These are phyloP conservation scores for Flabesymbios commensalis DNA, from an alignment of 2,888 invertebrate genomes.

Conservation along the genomic window DNA sequence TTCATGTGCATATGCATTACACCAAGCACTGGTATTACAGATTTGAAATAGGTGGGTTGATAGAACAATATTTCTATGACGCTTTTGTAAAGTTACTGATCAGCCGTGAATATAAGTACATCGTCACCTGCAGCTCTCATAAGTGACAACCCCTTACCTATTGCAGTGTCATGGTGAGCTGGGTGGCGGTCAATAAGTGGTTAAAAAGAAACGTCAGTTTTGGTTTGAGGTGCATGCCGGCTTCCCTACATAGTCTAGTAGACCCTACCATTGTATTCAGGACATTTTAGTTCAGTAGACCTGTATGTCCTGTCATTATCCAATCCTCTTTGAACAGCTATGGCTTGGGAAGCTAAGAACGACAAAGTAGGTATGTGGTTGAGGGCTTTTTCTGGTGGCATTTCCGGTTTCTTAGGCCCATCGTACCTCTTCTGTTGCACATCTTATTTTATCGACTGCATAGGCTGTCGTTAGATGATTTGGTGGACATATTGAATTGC, in stretches of 20 bases:
- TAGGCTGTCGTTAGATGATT: slow-evolving; percentile 5
- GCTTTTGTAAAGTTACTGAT: slow-evolving; percentile 2
- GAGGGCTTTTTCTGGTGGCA: background rate
- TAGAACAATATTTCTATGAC: slow-evolving; percentile 1
- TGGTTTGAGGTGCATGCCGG: slow-evolving; percentile 3
- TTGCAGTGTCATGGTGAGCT: slow-evolving; percentile 12
- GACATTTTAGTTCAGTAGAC: slow-evolving; percentile 1
- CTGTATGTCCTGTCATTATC: background rate
- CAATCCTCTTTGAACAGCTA: background rate
- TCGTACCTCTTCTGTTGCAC: too few relatives aligned
- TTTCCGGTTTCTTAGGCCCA: slow-evolving; percentile 1
- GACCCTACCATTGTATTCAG: slow-evolving; percentile 2
- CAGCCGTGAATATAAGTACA: background rate
- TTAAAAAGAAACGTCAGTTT: background rate
- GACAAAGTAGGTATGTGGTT: slow-evolving; percentile 1
- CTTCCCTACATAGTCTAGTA: slow-evolving; percentile 6
- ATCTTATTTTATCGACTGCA: background rate
- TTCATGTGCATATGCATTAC: slow-evolving; percentile 1
- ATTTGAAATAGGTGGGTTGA: background rate
- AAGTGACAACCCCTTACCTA: slow-evolving; percentile 11
- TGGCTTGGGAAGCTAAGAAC: background rate
- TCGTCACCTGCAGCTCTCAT: slow-evolving; percentile 1
- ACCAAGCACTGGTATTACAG: background rate
- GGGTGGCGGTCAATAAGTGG: slow-evolving; percentile 1
- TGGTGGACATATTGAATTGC: too few relatives aligned